Percentiles rank a stretch among this genome's conserved stretches.
Conservation (phyloP, 2,113 vertebrate genomes). For the Mesoclemmys tuberculata region DNA sequence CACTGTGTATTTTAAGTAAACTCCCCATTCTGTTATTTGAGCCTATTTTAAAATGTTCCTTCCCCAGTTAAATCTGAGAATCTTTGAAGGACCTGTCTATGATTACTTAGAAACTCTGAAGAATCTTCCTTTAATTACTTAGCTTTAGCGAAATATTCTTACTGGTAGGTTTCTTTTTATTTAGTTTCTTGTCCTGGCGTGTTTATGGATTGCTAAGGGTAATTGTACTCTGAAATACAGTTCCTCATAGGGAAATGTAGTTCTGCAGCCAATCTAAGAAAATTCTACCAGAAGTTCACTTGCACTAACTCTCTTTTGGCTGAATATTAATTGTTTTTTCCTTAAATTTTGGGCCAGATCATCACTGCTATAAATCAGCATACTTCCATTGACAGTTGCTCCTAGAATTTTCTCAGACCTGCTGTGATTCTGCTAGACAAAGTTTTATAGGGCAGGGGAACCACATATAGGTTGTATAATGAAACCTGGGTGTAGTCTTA, state of each 20-base stretch:
- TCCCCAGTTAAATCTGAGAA: neutral
- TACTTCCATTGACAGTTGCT: neutral
- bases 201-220: neutral
- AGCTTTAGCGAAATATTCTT: neutral
- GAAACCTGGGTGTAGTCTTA: neutral
- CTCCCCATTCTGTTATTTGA: neutral
- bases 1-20: neutral
- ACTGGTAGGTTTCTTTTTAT: neutral
- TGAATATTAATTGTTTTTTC: neutral
- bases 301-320: neutral
- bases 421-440: neutral
- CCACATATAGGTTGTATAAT: fast-evolving
- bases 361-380: neutral
- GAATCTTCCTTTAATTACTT: neutral
- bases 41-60: neutral
- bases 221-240: neutral
- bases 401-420: neutral
- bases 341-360: neutral
- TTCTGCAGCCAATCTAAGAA: neutral
- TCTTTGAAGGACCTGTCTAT: neutral
- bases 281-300: neutral
- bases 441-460: neutral
- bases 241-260: neutral
- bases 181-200: neutral
- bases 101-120: neutral